phyloP scores from a whole-genome alignment of 2,888 invertebrate species.

The Drosophila testacea region DNA sequence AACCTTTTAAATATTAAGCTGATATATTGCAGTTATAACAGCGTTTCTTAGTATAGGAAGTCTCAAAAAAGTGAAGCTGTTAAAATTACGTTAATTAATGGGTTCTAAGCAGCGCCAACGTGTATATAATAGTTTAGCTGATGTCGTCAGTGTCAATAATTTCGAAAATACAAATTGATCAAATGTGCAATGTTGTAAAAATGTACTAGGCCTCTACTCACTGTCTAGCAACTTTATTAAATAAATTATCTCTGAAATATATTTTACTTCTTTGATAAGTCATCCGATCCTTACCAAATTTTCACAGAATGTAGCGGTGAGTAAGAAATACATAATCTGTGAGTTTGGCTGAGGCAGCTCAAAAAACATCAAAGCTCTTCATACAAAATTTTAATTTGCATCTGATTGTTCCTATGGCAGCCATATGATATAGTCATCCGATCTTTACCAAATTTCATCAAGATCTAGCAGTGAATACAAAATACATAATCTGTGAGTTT shows the following conservation, averaged over 20 bases:
- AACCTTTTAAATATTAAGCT: constrained; percentile 25
- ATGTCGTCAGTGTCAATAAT: constrained; percentile 15
- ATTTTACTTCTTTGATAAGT: neutral
- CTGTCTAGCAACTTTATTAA: neutral
- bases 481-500: no score
- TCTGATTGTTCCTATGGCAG: no score
- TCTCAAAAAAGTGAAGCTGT: constrained; percentile 39
- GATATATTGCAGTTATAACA: constrained; percentile 64
- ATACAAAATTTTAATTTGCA: no score
- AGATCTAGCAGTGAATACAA: no score
- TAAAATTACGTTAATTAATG: constrained; percentile 27
- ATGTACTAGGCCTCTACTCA: constrained; percentile 2
- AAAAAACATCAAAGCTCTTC: no score
- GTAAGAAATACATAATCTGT: neutral
- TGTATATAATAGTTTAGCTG: constrained; percentile 40
- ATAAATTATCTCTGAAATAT: neutral
- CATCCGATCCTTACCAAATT: no score
- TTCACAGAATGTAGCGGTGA: neutral
- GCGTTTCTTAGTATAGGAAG: constrained; percentile 19
- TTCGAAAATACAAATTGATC: constrained; percentile 10
- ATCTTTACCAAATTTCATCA: no score
- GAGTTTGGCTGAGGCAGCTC: no score
- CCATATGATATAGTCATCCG: no score
- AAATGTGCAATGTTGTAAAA: constrained; percentile 11
- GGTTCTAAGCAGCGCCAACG: no score